These are phyloP conservation scores for Limanda limanda DNA, from an alignment of 2,113 vertebrate species.

Conservation along the genomic window DNA sequence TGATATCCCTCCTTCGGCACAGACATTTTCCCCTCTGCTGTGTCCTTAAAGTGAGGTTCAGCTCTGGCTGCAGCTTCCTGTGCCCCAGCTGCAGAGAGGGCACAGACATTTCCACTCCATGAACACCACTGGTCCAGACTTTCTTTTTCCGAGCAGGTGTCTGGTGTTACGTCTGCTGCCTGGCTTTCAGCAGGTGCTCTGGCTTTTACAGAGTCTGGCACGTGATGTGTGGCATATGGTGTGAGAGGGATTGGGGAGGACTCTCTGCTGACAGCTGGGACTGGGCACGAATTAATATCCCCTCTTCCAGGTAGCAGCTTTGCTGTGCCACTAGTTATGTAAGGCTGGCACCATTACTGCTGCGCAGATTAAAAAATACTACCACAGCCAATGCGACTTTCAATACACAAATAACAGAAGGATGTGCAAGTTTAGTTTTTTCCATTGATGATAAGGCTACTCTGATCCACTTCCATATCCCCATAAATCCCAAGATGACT, in stretches of 20 bases:
- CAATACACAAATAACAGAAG: slow-evolving; percentile 27
- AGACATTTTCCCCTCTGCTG: neutral
- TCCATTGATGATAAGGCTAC: slow-evolving; percentile 12
- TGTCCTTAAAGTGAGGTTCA: neutral
- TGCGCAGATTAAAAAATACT: slow-evolving; percentile 56
- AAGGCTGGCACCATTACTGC: slow-evolving; percentile 55
- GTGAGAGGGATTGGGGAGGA: slow-evolving; percentile 48
- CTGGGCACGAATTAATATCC: slow-evolving; percentile 59
- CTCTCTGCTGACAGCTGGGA: slow-evolving; percentile 67
- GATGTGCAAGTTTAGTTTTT: slow-evolving; percentile 30
- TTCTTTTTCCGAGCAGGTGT: slow-evolving; percentile 35
- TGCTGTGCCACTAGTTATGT: slow-evolving; percentile 55
- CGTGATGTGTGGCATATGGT: slow-evolving; percentile 65
- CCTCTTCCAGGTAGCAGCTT: slow-evolving; percentile 73
- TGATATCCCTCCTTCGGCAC: neutral
- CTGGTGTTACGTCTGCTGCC: slow-evolving; percentile 24
- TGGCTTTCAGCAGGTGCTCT: neutral
- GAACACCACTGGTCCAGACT: neutral
- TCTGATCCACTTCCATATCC: slow-evolving; percentile 17
- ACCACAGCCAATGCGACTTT: slow-evolving; percentile 46
- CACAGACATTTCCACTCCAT: neutral
- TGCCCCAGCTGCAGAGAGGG: slow-evolving; percentile 6
- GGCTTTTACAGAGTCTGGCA: slow-evolving; percentile 24
- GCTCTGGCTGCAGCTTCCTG: neutral
- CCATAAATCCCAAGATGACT: slow-evolving; percentile 38